These are phyloP conservation scores for Tachyglossus aculeatus DNA, from an alignment of 2,797 vertebrate species.

Conservation along the genomic window DNA sequence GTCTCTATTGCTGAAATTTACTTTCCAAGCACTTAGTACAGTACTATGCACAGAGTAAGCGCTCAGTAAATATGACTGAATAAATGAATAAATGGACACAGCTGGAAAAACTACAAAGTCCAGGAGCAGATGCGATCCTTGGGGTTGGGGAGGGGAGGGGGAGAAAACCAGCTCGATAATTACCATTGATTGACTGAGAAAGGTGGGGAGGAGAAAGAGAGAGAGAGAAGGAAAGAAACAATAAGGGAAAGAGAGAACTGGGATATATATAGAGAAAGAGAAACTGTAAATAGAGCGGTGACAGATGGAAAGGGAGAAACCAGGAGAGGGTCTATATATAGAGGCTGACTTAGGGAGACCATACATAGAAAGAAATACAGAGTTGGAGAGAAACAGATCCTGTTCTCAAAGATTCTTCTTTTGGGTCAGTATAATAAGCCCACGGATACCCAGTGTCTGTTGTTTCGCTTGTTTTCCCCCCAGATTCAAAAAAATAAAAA, in stretches of 20 bases:
- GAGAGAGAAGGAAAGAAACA: conserved; percentile 36
- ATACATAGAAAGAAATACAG: background rate
- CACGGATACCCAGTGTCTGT: background rate
- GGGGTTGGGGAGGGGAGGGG: too few relatives aligned
- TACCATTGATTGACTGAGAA: too few relatives aligned
- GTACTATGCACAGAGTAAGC: too few relatives aligned
- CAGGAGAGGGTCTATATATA: conserved; percentile 1
- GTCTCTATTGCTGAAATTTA: too few relatives aligned
- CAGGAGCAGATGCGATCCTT: too few relatives aligned
- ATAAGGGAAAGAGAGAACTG: background rate
- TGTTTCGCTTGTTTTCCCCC: background rate
- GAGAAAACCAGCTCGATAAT: too few relatives aligned
- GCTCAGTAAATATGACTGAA: too few relatives aligned
- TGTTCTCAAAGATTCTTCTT: fast-evolving
- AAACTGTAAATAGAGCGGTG: conserved; percentile 48
- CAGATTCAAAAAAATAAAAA: background rate
- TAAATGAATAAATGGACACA: too few relatives aligned
- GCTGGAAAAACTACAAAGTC: too few relatives aligned
- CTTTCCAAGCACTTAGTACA: too few relatives aligned
- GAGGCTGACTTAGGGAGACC: conserved; percentile 11
- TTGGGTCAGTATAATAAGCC: background rate
- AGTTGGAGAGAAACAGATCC: background rate
- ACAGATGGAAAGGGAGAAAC: conserved; percentile 21
- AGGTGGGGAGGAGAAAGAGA: too few relatives aligned
- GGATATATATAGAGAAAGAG: conserved; percentile 50